Evolutionary conservation across 2,797 vertebrate genomes (phyloP).

Genomic region (Eulemur mongoz): DNA sequence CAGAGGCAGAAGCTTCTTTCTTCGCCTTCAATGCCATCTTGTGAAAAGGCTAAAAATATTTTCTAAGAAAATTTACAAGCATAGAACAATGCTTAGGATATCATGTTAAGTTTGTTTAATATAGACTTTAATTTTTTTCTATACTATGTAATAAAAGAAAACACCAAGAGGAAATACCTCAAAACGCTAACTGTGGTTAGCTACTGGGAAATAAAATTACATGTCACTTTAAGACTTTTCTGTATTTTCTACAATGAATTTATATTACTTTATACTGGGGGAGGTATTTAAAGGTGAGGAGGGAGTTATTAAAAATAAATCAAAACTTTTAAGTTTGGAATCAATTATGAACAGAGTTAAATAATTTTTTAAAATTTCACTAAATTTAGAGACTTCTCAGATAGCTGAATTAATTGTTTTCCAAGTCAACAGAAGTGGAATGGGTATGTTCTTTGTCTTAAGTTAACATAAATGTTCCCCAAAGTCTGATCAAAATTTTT

Average conservation of each 20-base stretch:
- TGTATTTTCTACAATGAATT: conserved; percentile 23
- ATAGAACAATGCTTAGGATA: neutral
- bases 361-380: neutral
- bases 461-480: neutral
- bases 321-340: conserved; percentile 48
- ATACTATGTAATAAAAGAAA: conserved; percentile 19
- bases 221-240: conserved; percentile 5
- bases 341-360: conserved; percentile 1
- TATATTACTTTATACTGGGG: neutral
- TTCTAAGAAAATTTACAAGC: conserved; percentile 20
- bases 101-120: neutral
- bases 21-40: no score
- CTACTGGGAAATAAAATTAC: conserved; percentile 32
- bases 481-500: conserved; percentile 11
- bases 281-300: neutral
- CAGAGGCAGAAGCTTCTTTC: no score
- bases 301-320: conserved; percentile 42
- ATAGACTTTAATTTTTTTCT: neutral
- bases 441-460: neutral
- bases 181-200: conserved; percentile 24
- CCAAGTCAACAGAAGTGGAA: neutral
- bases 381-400: conserved; percentile 3
- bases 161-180: neutral
- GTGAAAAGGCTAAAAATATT: neutral
- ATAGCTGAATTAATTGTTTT: conserved; percentile 32